A percentile compares a stretch with the other conserved stretches of the same genome.
Evolutionary conservation across 2,888 invertebrate species (phyloP).

Genomic region (Ceraclea dissimilis): DNA sequence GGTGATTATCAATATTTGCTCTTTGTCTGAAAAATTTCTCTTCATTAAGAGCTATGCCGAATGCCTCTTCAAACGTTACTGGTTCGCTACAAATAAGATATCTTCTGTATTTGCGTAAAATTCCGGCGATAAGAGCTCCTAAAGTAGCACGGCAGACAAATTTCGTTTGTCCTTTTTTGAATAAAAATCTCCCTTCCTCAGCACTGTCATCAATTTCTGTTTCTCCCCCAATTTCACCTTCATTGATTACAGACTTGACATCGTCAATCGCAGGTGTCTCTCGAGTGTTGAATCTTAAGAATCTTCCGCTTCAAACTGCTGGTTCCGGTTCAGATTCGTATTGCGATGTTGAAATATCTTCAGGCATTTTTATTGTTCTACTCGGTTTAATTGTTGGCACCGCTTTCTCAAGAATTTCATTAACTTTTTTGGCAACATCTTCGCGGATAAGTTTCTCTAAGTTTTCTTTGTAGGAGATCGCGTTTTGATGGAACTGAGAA

Average conservation of each 20-base stretch:
- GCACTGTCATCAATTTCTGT: background rate
- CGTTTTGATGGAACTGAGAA: background rate
- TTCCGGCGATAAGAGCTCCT: too few relatives aligned
- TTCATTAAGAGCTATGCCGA: too few relatives aligned
- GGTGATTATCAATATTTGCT: too few relatives aligned
- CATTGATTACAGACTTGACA: conserved; percentile 13
- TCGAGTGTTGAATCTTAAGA: too few relatives aligned
- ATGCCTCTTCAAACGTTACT: too few relatives aligned
- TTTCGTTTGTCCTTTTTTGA: conserved; percentile 11
- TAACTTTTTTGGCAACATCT: conserved; percentile 8
- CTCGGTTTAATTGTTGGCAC: conserved; percentile 17
- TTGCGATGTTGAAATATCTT: conserved; percentile 1
- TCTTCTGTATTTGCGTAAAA: too few relatives aligned
- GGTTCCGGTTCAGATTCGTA: background rate
- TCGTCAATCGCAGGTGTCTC: conserved; percentile 12
- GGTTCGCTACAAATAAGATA: too few relatives aligned
- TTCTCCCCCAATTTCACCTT: conserved; percentile 9
- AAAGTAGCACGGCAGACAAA: conserved; percentile 13
- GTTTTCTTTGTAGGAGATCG: background rate
- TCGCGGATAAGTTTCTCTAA: background rate
- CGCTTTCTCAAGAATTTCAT: conserved; percentile 8
- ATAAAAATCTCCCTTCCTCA: conserved; percentile 8
- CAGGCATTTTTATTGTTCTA: conserved; percentile 6
- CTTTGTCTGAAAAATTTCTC: too few relatives aligned
- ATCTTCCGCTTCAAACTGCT: background rate